phyloP scores from a whole-genome alignment of 2,113 vertebrate genomes.

The Larimichthys polyactis region DNA sequence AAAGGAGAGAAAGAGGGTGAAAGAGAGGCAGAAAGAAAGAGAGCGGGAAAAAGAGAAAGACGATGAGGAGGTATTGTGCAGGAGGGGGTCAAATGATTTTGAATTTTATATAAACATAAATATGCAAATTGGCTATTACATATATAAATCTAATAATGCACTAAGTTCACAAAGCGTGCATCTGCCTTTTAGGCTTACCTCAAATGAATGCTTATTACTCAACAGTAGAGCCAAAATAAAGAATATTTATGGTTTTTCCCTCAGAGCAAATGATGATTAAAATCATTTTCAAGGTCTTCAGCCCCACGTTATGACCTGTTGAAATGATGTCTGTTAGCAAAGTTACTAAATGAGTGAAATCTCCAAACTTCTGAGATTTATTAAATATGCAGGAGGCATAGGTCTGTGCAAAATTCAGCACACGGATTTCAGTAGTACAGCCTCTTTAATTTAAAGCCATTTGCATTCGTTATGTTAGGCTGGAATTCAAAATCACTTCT shows the following conservation, averaged over 20 bases:
- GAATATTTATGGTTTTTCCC: not conserved
- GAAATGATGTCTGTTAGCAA: not conserved
- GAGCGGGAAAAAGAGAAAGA: conserved; percentile 77
- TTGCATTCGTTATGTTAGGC: conserved; percentile 55
- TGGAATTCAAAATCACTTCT: conserved; percentile 71
- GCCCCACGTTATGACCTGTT: not conserved
- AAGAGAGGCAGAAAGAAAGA: conserved; percentile 82
- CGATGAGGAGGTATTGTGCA: conserved; percentile 85
- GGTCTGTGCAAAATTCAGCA: conserved; percentile 10
- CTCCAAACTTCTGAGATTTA: conserved; percentile 1
- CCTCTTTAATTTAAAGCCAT: conserved; percentile 26
- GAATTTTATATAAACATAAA: conserved; percentile 65
- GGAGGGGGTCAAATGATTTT: conserved; percentile 42
- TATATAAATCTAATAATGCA: not conserved
- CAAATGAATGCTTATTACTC: not conserved
- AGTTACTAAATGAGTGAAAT: not conserved
- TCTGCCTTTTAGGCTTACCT: conserved; percentile 30
- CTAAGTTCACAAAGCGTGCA: not conserved
- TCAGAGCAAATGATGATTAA: not conserved
- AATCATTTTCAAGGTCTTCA: conserved; percentile 14
- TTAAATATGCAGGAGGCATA: not conserved
- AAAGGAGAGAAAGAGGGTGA: conserved; percentile 79
- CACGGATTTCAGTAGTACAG: conserved; percentile 15
- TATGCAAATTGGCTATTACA: not conserved
- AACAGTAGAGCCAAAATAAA: not conserved